Conservation (phyloP, 2,888 invertebrate genomes). For the Rambutsinella grinnellia region DNA sequence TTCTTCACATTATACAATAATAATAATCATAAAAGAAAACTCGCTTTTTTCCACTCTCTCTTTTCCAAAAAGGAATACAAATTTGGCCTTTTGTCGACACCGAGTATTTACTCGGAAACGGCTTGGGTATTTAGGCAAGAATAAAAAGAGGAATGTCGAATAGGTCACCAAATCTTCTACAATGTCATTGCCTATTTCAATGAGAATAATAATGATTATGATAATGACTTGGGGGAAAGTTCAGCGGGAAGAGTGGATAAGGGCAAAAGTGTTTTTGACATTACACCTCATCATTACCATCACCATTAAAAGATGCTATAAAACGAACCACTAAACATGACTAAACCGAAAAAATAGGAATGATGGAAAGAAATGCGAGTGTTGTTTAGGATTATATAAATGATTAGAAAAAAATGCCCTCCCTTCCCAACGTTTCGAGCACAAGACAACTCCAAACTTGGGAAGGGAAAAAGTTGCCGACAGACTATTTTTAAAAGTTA, state of each 20-base stretch:
- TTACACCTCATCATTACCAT: conserved; percentile 28
- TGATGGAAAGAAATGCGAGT: not conserved
- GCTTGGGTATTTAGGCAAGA: conserved; percentile 2
- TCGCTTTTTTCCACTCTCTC: conserved; percentile 18
- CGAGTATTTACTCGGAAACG: conserved; percentile 16
- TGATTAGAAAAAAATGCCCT: too few species aligned
- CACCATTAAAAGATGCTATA: conserved; percentile 8
- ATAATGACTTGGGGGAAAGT: conserved; percentile 36
- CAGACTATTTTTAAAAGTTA: conserved; percentile 55
- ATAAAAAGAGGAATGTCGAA: conserved; percentile 18
- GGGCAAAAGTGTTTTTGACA: conserved; percentile 36
- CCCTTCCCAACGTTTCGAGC: conserved; percentile 9
- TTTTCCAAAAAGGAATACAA: conserved; percentile 3
- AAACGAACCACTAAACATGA: too few species aligned
- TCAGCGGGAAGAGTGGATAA: conserved; percentile 31
- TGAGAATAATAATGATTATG: conserved; percentile 51
- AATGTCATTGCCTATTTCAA: conserved; percentile 43
- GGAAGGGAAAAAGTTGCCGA: conserved; percentile 34
- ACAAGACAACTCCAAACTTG: conserved; percentile 19
- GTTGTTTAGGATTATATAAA: not conserved
- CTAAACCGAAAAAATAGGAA: too few species aligned
- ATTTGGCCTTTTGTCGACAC: too few species aligned
- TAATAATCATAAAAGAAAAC: conserved; percentile 31
- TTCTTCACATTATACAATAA: conserved; percentile 19
- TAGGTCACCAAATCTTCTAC: conserved; percentile 43